Base-by-base conservation (phyloP, 2,888 invertebrate genomes). In the Heliconius ismenius region DNA sequence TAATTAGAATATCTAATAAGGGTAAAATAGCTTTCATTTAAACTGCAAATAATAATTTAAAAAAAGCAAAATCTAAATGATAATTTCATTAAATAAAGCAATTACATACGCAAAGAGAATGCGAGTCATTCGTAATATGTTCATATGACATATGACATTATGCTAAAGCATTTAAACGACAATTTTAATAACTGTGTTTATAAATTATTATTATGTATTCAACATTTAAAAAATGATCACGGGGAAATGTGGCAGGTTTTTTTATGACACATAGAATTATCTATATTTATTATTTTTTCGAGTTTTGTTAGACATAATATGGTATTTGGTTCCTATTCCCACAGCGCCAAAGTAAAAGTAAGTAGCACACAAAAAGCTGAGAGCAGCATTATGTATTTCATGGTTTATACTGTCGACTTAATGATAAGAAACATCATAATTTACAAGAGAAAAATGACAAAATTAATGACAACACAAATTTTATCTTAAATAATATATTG, bases 161-260 rank as follows among this genome's bases (percentile, higher is more conserved):
- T 79, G 72, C 43, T 68, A 68, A 79, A 68, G 58, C 69, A 79
- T 74, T 75, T 79, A 78, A 78, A 75, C 78, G 79, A 79, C 10
- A 60, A 60, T 60, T 60, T n/a, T n/a, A 60, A 60, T 60, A 24
- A 24, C n/a, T 60, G 60, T 24, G 24, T n/a, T 60, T 60, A 49
- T 18, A 18, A 49, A 49, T 18, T 18, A 49, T 49, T 49, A 49
- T 49, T 7, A 18, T 18, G 7, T 49, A 18, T 49, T 49, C 7
- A 18, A 18, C 49, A 18, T 49, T 49, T 49, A 49, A 49, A 49
- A 18, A 60, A 24, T 24, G 24, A 58, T n/a, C 58, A n/a, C 10
- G 10, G 4, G 10, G n/a, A 10, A n/a, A 58, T 3, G 58, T 49
- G 49, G 4, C 49, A 6, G 32, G 32, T 49, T 6, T 18, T 49